phyloP scores from a whole-genome alignment of 2,113 vertebrate species.

The Cephalopholis sonnerati region DNA sequence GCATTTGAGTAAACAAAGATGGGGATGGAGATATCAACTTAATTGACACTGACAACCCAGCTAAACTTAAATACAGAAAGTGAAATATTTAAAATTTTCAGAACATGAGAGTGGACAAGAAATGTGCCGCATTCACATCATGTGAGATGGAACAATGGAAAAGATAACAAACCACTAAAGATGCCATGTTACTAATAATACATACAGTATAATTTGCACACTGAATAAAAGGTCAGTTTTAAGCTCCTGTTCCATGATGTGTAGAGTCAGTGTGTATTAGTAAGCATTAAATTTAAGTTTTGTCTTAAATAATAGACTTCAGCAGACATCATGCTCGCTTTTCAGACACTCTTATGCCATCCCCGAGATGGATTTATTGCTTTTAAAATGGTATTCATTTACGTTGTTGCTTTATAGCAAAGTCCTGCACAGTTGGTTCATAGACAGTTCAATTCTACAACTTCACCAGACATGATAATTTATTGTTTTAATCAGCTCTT shows the following conservation, averaged over 20 bases:
- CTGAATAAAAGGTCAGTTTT: background rate
- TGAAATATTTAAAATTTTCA: background rate
- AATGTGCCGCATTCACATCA: background rate
- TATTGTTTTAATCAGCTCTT: background rate
- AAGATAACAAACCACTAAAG: background rate
- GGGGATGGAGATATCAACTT: background rate
- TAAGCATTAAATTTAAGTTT: background rate
- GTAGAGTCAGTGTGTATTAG: background rate
- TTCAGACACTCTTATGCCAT: too few relatives aligned
- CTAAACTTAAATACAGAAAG: background rate
- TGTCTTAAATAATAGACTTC: background rate
- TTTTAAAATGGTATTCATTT: background rate
- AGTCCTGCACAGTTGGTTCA: background rate
- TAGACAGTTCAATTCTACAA: background rate
- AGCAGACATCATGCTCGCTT: background rate
- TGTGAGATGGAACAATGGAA: background rate
- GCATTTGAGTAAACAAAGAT: background rate
- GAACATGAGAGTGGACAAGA: background rate
- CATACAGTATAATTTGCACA: background rate
- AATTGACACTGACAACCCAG: background rate
- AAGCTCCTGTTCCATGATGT: background rate
- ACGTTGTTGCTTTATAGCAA: background rate
- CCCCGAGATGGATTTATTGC: background rate
- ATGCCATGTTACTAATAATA: background rate
- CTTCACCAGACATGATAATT: background rate